phyloP scores from a whole-genome alignment of 2,888 invertebrate species.

The Eupithecia abbreviata region DNA sequence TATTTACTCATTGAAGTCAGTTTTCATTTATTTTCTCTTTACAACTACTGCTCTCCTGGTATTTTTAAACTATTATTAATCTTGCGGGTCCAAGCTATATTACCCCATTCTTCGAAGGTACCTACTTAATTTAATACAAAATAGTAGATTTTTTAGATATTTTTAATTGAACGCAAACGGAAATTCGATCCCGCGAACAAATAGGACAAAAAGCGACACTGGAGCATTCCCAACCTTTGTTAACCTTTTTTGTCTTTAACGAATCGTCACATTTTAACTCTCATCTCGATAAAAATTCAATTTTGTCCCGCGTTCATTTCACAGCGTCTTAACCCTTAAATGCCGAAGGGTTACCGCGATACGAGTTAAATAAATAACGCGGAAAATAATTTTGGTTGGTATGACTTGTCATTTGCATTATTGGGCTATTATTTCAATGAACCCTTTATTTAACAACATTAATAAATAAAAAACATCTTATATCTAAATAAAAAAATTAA shows the following conservation, averaged over 20 bases:
- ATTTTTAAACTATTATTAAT: too few relatives aligned
- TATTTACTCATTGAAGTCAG: too few relatives aligned
- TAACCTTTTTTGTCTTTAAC: conserved; percentile 48
- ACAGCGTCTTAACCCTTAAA: conserved; percentile 34
- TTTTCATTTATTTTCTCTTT: conserved; percentile 27
- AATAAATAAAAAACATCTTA: too few relatives aligned
- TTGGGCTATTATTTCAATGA: not conserved
- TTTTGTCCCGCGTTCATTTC: conserved; percentile 72
- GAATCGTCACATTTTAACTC: conserved; percentile 62
- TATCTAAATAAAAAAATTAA: too few relatives aligned
- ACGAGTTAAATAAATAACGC: not conserved
- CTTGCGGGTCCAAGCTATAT: too few relatives aligned
- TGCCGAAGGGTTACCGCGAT: conserved; percentile 18
- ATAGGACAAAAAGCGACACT: conserved; percentile 29
- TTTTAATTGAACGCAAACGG: conserved; percentile 33
- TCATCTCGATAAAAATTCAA: conserved; percentile 83
- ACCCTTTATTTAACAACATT: too few relatives aligned
- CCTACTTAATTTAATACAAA: not conserved
- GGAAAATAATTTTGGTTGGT: not conserved
- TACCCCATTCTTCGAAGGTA: too few relatives aligned
- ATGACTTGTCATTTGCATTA: not conserved
- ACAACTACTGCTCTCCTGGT: too few relatives aligned
- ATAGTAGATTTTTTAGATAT: not conserved
- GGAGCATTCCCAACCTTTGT: conserved; percentile 42
- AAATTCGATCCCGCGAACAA: conserved; percentile 48